Evolutionary conservation across 2,888 invertebrate species (phyloP).

Genomic region (Mantis religiosa): DNA sequence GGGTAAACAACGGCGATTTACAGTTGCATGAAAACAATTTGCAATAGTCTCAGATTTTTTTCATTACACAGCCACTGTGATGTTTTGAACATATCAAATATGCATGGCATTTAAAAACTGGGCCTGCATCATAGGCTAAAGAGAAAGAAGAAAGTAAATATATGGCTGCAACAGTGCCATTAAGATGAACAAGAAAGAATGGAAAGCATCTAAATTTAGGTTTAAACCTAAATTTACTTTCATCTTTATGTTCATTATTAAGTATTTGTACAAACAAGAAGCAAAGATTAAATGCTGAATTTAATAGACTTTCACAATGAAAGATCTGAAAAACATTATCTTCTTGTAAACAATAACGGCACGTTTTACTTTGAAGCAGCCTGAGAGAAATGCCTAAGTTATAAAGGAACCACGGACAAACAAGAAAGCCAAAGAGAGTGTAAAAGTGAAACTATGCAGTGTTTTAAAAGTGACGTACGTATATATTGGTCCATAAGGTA

Average conservation of each 20-base stretch:
- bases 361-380: neutral
- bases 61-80: neutral
- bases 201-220: neutral
- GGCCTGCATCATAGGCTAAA: neutral
- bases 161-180: neutral
- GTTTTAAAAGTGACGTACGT: neutral
- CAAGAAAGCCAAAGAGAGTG: neutral
- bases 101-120: neutral
- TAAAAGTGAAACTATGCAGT: neutral
- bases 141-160: neutral
- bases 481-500: neutral
- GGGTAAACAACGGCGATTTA: slow-evolving; percentile 39
- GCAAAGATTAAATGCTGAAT: neutral
- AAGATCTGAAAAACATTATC: neutral
- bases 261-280: neutral
- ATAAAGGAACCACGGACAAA: neutral
- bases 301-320: neutral
- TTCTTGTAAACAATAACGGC: neutral
- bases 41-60: neutral
- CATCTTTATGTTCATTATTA: neutral
- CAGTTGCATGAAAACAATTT: neutral
- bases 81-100: neutral
- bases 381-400: neutral
- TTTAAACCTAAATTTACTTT: neutral
- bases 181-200: neutral